phyloP scores from a whole-genome alignment of 2,888 invertebrate species.

The Sericinus montela region DNA sequence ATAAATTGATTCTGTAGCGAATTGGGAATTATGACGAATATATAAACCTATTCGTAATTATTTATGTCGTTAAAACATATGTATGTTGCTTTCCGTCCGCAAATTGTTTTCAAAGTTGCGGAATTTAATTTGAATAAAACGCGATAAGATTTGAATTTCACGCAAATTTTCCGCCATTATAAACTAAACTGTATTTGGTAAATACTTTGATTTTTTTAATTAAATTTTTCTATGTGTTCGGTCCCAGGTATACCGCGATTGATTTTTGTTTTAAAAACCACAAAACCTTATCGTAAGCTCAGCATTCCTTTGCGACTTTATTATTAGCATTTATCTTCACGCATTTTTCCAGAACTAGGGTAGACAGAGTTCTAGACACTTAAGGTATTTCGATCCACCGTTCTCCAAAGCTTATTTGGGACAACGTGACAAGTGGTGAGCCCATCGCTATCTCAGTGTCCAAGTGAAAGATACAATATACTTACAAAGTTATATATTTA shows the following conservation, averaged over 20 bases:
- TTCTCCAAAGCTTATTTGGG: too few species aligned
- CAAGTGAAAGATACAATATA: too few species aligned
- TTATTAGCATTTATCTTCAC: slow-evolving; percentile 1
- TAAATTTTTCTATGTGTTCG: slow-evolving; percentile 55
- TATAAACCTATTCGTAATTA: slow-evolving; percentile 31
- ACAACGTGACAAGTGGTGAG: too few species aligned
- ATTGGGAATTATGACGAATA: background rate
- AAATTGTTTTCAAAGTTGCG: slow-evolving; percentile 38
- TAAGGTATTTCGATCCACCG: too few species aligned
- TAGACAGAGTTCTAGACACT: too few species aligned
- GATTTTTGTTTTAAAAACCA: slow-evolving; percentile 50
- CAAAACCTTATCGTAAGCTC: slow-evolving; percentile 20
- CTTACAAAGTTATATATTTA: too few species aligned
- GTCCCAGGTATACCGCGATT: slow-evolving; percentile 40
- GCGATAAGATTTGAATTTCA: slow-evolving; percentile 70
- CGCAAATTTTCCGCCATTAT: slow-evolving; percentile 69
- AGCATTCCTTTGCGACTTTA: slow-evolving; percentile 9
- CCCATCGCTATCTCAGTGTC: too few species aligned
- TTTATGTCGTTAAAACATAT: slow-evolving; percentile 54
- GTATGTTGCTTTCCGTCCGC: slow-evolving; percentile 34
- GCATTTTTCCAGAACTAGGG: too few species aligned
- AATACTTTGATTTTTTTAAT: slow-evolving; percentile 74
- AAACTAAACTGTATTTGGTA: slow-evolving; percentile 74
- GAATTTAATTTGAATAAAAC: slow-evolving; percentile 62
- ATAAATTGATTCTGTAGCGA: slow-evolving; percentile 35